Evolutionary conservation across 1,140 invertebrate species (phyloP), one percentile per base, ranked within the genome.

Genomic region (Trichoplusia ni): DNA sequence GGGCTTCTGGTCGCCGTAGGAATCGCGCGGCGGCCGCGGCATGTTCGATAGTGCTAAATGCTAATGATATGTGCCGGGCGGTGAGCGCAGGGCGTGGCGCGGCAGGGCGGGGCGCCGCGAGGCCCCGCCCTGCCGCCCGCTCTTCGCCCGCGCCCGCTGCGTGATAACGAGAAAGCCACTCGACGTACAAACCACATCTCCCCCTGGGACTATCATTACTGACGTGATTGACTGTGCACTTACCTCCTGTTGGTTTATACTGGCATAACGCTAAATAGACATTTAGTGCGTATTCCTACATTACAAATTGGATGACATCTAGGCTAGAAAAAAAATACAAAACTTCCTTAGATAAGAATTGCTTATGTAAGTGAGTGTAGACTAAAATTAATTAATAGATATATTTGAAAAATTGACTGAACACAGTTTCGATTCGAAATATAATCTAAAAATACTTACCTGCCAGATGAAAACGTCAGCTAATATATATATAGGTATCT

Each of bases 1-100:
- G 33, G 98, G 98, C 84, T 99, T 99, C 78, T 98, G 96, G 83
- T 97, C 97, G 77, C 96, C 97, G 87, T 98, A 98, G 9, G 95
- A 96, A 89, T 97, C 97, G 74, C 96, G 93, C 79, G 96, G 96
- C 38, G 97, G 97, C 78, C 97, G 94, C 77, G 97, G 97, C 97
- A 98, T 98, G 53, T 56, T 56, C 31, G 35, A 56, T 42, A 40
- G 37, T 56, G 53, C 31, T 58, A 58, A 56, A 58, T 58, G 54
- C 25, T 58, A 58, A 58, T 54, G 51, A 54, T 40, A 40, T 44
- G 54, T 44, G 54, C 18, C 54, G 54, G 54, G 54, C 54, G 54
- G 54, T 16, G 37, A 9, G 37, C 14, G 25, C 54, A 31, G 21
- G 31, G 37, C 38, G 47, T 51, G 54, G 44, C 56, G 27, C 37